Evolutionary conservation across 1,140 invertebrate genomes (phyloP).

Genomic region (Dryas iulia): DNA sequence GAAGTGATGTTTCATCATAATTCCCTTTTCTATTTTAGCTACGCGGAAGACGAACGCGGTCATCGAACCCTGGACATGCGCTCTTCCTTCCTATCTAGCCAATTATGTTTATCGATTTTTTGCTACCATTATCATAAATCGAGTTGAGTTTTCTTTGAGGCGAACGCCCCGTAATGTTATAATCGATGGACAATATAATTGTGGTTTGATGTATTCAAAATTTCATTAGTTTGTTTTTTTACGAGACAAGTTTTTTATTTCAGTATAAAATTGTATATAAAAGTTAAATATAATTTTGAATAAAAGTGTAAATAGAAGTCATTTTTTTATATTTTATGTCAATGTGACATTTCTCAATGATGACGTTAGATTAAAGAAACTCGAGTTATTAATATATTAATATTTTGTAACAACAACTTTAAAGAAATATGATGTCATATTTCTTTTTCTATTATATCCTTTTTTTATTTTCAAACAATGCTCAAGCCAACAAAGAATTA

Average conservation of each 20-base stretch:
- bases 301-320: too few relatives aligned
- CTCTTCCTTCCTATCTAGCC: conserved; percentile 41
- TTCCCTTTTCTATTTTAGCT: conserved; percentile 48
- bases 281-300: too few relatives aligned
- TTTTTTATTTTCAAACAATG: not conserved
- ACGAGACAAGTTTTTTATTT: too few relatives aligned
- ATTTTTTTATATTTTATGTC: too few relatives aligned
- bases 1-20: conserved; percentile 2
- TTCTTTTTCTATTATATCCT: too few relatives aligned
- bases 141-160: not conserved
- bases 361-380: too few relatives aligned
- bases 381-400: too few relatives aligned
- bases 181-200: not conserved
- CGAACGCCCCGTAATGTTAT: not conserved
- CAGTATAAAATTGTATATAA: too few relatives aligned
- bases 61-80: conserved; percentile 47
- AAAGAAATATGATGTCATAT: not conserved
- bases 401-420: not conserved
- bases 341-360: too few relatives aligned
- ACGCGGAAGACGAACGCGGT: conserved; percentile 54
- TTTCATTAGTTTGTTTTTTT: too few relatives aligned
- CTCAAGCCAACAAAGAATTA: too few relatives aligned
- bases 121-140: conserved; percentile 16
- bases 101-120: conserved; percentile 53
- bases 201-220: not conserved